phyloP scores from a whole-genome alignment of 1,140 invertebrate species.

The Anagrus nilaparvatae region DNA sequence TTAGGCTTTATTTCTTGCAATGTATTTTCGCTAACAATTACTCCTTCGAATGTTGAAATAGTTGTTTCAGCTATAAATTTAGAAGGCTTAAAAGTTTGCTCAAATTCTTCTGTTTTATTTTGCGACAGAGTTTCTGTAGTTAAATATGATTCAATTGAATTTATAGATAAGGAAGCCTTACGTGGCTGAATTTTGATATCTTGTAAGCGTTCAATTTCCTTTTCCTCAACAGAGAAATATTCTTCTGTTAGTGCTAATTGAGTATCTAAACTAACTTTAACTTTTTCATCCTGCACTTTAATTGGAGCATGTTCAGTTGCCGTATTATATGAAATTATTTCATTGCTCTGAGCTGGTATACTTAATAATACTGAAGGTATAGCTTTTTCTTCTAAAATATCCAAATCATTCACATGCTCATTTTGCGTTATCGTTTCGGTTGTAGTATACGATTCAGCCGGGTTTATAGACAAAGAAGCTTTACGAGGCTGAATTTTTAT shows the following conservation, averaged over 20 bases:
- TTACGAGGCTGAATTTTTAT: slow-evolving; percentile 31
- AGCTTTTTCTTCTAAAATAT: slow-evolving; percentile 22
- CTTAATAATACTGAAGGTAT: slow-evolving; percentile 27
- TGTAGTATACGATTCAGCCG: slow-evolving; percentile 48
- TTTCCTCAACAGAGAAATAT: slow-evolving; percentile 43
- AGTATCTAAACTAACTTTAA: slow-evolving; percentile 44
- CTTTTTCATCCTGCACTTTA: slow-evolving; percentile 39
- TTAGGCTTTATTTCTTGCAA: slow-evolving; percentile 23
- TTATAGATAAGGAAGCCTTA: slow-evolving; percentile 43
- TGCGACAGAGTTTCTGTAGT: slow-evolving; percentile 49
- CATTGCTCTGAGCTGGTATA: slow-evolving; percentile 39
- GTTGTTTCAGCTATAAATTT: slow-evolving; percentile 42
- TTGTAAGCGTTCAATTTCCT: slow-evolving; percentile 41
- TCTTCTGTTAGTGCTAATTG: slow-evolving; percentile 44
- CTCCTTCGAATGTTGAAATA: slow-evolving; percentile 47
- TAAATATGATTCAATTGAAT: slow-evolving; percentile 48
- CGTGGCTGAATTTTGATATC: slow-evolving; percentile 30
- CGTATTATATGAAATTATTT: slow-evolving; percentile 42
- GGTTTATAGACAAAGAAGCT: slow-evolving; percentile 45
- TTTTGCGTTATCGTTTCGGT: slow-evolving; percentile 48
- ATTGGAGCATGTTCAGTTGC: slow-evolving; percentile 42
- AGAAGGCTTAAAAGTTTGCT: slow-evolving; percentile 37
- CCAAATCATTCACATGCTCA: slow-evolving; percentile 40
- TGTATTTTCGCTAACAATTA: slow-evolving; percentile 48
- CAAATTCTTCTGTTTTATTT: slow-evolving; percentile 43